phyloP scores from a whole-genome alignment of 2,113 vertebrate genomes.

The Tyto alba region DNA sequence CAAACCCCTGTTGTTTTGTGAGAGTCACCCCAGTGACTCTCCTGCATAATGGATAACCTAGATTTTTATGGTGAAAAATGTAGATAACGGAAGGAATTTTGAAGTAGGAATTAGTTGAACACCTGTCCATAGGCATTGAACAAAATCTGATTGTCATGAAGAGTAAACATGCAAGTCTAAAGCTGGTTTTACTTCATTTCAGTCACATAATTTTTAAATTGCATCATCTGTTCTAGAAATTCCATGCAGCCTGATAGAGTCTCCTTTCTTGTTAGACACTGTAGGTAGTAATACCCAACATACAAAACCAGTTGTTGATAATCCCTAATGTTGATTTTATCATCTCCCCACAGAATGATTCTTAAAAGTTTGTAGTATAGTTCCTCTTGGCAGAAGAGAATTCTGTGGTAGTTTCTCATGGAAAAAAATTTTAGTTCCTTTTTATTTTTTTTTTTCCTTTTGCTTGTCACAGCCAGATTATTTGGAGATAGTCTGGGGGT shows the following conservation, averaged over 20 bases:
- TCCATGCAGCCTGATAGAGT: neutral
- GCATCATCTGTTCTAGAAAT: neutral
- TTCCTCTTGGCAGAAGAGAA: neutral
- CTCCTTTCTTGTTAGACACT: neutral
- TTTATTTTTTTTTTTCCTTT: neutral
- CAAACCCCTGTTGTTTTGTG: neutral
- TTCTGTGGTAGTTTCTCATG: neutral
- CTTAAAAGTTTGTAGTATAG: neutral
- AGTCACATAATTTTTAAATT: neutral
- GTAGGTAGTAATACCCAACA: neutral
- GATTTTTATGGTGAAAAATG: neutral
- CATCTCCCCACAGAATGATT: neutral
- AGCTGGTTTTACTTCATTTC: slow-evolving; percentile 1
- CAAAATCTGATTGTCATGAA: neutral
- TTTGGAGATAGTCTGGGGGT: neutral
- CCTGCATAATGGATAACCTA: neutral
- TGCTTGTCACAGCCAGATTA: neutral
- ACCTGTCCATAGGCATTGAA: neutral
- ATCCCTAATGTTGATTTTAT: neutral
- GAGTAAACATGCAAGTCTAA: neutral
- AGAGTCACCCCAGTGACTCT: too few relatives aligned
- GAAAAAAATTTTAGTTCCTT: too few relatives aligned
- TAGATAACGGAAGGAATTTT: neutral
- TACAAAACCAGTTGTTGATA: neutral
- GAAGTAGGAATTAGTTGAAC: neutral